phyloP scores from a whole-genome alignment of 2,888 invertebrate genomes.

The Notodonta dromedarius region DNA sequence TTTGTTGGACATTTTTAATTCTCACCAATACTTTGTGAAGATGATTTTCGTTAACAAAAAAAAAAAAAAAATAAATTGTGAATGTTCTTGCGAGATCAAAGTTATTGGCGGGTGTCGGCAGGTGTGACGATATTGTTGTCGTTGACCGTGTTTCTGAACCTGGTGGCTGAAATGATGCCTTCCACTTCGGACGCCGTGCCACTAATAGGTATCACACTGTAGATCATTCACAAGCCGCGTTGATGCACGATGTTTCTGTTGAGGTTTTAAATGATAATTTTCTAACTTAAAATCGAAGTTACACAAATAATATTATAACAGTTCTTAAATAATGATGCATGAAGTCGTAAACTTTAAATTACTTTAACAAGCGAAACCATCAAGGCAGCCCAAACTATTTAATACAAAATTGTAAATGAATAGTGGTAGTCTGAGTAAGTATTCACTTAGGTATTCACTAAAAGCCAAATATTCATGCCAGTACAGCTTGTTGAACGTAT shows the following conservation, averaged over 20 bases:
- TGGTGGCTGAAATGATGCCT: slow-evolving; percentile 98
- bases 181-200: slow-evolving; percentile 93
- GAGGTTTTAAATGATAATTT: too few species aligned
- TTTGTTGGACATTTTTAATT: too few species aligned
- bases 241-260: slow-evolving; percentile 49
- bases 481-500: slow-evolving; percentile 42
- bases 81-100: too few species aligned
- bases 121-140: slow-evolving; percentile 98
- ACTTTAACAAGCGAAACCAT: slow-evolving; percentile 1
- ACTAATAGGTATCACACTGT: slow-evolving; percentile 87
- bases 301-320: too few species aligned
- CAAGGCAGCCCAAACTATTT: slow-evolving; percentile 28
- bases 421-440: slow-evolving; percentile 36
- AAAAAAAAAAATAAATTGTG: too few species aligned
- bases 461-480: slow-evolving; percentile 36
- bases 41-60: too few species aligned
- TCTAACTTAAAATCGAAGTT: too few species aligned
- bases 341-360: not conserved
- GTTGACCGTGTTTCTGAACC: slow-evolving; percentile 98
- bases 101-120: slow-evolving; percentile 84
- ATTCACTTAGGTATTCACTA: slow-evolving; percentile 30
- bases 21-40: too few species aligned
- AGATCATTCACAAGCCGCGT: slow-evolving; percentile 31
- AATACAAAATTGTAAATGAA: slow-evolving; percentile 28
- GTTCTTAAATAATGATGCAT: too few species aligned